These are phyloP conservation scores for Lineus longissimus DNA, from an alignment of 1,140 invertebrate species.

Conservation along the genomic window DNA sequence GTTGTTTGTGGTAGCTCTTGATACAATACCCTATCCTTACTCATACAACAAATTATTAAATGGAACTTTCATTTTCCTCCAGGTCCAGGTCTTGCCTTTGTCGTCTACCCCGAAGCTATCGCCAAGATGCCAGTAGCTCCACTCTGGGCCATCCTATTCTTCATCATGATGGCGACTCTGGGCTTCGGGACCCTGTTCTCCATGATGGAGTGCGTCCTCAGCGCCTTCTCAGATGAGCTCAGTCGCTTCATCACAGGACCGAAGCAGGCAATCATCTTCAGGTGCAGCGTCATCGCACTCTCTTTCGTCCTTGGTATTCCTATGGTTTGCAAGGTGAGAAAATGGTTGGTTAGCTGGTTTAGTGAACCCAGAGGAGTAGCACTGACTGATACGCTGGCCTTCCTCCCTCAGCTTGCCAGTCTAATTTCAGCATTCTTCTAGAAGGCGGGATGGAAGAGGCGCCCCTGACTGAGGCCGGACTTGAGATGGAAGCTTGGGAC, in stretches of 20 bases:
- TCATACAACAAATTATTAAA: conserved; percentile 36
- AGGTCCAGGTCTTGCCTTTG: conserved; percentile 92
- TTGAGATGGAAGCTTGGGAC: too few species aligned
- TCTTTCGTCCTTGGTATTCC: conserved; percentile 64
- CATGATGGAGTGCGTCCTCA: conserved; percentile 39
- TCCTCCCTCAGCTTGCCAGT: too few species aligned
- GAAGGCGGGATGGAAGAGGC: too few species aligned
- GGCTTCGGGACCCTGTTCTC: conserved; percentile 86
- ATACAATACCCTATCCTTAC: conserved; percentile 11
- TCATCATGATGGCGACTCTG: conserved; percentile 95
- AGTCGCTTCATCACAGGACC: conserved; percentile 18
- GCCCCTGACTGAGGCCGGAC: too few species aligned
- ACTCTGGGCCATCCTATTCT: conserved; percentile 96
- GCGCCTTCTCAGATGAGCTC: conserved; percentile 43
- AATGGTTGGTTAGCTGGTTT: too few species aligned
- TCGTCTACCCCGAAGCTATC: conserved; percentile 79
- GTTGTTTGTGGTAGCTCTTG: conserved; percentile 59
- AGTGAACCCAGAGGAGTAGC: too few species aligned
- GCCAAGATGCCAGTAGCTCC: conserved; percentile 80
- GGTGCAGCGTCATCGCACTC: conserved; percentile 39
- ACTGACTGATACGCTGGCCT: too few species aligned
- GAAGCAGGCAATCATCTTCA: conserved; percentile 31
- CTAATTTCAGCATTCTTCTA: too few species aligned
- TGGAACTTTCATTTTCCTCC: conserved; percentile 41
- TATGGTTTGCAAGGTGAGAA: conserved; percentile 69